Percentiles rank a stretch among this genome's conserved stretches.
phyloP scores from a whole-genome alignment of 2,113 vertebrate species.

The Nicator chloris region DNA sequence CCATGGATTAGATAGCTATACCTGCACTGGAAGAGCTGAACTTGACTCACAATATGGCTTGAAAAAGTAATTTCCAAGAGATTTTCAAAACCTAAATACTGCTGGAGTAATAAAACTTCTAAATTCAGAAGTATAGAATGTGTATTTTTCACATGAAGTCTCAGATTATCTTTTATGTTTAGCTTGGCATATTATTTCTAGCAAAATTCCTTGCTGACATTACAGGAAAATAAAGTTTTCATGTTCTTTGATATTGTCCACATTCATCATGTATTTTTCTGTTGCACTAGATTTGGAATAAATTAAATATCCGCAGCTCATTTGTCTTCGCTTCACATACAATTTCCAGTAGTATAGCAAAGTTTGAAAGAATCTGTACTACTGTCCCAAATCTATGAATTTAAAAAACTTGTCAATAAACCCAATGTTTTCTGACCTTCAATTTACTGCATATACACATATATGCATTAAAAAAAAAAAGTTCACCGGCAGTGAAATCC shows the following conservation, averaged over 20 bases:
- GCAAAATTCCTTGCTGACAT: not conserved
- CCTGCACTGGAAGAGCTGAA: not conserved
- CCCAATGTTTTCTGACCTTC: not conserved
- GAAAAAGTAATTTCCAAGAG: not conserved
- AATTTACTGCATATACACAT: not conserved
- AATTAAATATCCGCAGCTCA: not conserved
- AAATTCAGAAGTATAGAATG: not conserved
- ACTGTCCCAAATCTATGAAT: not conserved
- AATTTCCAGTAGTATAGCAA: not conserved
- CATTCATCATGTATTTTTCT: not conserved
- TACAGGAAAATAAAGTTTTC: not conserved
- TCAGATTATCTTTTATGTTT: not conserved
- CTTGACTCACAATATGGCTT: not conserved
- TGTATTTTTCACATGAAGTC: not conserved
- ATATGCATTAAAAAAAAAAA: not conserved
- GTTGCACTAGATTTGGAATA: not conserved
- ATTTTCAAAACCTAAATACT: not conserved
- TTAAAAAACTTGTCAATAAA: not conserved
- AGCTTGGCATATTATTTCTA: not conserved
- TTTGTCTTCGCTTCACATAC: not conserved
- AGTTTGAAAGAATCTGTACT: not conserved
- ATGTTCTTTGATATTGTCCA: not conserved
- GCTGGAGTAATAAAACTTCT: not conserved
- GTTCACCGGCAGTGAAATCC: not conserved
- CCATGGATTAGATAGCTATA: not conserved